phyloP scores from a whole-genome alignment of 2,888 invertebrate genomes.

The Xestia ashworthii region DNA sequence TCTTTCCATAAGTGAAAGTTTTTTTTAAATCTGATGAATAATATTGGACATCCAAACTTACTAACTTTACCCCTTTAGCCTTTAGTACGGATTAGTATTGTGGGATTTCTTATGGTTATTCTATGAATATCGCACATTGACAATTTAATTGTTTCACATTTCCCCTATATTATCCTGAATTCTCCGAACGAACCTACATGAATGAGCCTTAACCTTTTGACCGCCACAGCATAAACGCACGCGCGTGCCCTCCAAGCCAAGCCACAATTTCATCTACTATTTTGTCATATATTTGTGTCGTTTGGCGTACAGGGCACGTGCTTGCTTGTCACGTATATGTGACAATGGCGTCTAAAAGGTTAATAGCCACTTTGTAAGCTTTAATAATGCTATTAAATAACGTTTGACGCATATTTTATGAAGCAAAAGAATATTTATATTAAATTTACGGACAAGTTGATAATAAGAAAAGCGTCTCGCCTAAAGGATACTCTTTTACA shows the following conservation, averaged over 20 bases:
- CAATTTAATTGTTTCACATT: neutral
- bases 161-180: neutral
- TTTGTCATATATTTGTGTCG: too few species aligned
- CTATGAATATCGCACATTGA: neutral
- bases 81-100: neutral
- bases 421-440: constrained; percentile 71
- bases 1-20: too few species aligned
- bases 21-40: neutral
- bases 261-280: too few species aligned
- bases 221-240: too few species aligned
- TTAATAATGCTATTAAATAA: constrained; percentile 36
- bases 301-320: too few species aligned
- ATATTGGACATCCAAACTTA: neutral
- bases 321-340: too few species aligned
- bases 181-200: neutral
- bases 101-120: too few species aligned
- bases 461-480: constrained; percentile 83
- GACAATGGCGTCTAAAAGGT: too few species aligned
- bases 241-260: too few species aligned
- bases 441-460: constrained; percentile 79
- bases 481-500: constrained; percentile 83
- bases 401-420: constrained; percentile 49
- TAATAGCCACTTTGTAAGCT: constrained; percentile 9
- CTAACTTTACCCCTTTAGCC: neutral
- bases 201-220: too few species aligned